These are phyloP conservation scores for Geodia barretti DNA, from an alignment of 37 sponge, comb jelly and placozoan species.

Conservation along the genomic window DNA sequence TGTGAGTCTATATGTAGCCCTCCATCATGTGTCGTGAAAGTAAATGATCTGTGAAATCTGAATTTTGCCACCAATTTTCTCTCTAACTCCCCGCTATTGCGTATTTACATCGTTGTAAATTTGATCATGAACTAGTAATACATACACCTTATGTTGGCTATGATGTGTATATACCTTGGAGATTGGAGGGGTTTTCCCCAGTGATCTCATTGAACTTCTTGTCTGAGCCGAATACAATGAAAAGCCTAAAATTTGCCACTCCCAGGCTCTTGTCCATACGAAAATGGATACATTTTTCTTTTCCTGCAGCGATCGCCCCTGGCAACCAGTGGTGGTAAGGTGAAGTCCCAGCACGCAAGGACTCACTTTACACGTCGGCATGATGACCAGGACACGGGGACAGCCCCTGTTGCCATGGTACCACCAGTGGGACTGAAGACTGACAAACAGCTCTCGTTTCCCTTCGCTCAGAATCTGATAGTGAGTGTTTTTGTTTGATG, in stretches of 20 bases:
- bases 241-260: too few relatives aligned
- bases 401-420: background rate
- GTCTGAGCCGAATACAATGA: background rate
- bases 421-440: background rate
- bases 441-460: too few relatives aligned
- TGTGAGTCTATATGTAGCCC: too few relatives aligned
- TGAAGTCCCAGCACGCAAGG: background rate
- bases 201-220: background rate
- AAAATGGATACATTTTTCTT: too few relatives aligned
- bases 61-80: too few relatives aligned
- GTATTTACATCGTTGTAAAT: background rate
- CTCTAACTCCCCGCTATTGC: too few relatives aligned
- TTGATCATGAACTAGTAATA: background rate
- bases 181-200: background rate
- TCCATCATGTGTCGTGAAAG: too few relatives aligned
- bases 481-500: too few relatives aligned
- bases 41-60: too few relatives aligned
- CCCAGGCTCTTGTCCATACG: too few relatives aligned
- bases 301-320: background rate
- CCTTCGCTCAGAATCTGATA: background rate
- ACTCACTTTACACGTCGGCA: background rate
- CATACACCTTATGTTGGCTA: background rate
- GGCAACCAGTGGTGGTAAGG: background rate
- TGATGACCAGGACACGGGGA: background rate
- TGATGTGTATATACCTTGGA: conserved; percentile 16